Base-by-base conservation (phyloP, 2,113 vertebrate species). In the Martes martes region DNA sequence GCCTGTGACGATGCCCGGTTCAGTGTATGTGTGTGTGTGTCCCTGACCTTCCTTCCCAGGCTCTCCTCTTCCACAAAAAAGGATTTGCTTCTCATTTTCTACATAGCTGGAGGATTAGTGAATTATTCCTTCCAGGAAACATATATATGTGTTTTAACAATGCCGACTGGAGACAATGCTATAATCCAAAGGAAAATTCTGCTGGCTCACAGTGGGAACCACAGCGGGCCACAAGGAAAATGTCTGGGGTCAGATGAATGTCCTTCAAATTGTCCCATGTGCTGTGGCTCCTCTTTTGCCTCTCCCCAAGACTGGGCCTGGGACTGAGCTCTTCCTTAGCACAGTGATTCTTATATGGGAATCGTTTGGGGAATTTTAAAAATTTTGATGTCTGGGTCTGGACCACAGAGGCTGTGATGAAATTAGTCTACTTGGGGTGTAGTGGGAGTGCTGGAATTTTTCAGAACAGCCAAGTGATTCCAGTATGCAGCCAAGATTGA, bases 121-220 rank as follows among this genome's bases (percentile, higher is more conserved):
- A 21, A 79, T 57, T 11, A 39, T 2, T 33, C 26, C 63, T 74
- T 79, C 36, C 14, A 36, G 61, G 31, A 47, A 5, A 33, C 57
- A 52, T 28, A 42, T 4, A 16, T 21, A 33, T 4, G 16, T 67
- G 59, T 81, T 92, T 94, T 63, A 55, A 67, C 2, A 45, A 16
- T 24, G 36, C 8, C 39, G 89, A 85, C 57, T 81, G 33, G 42
- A 91, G 59, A 94, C 15, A 65, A 33, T 39, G 45, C 23, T 65
- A 21, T 69, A 85, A 82, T 87, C 95, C 39, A 74, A 42, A 85
- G 63, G 45, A 59, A 6, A 69, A 63, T 87, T 90, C 23, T 91
- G 11, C 24, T 63, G 39, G 26, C 28, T 94, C 2, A 1, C 7
- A 10, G 28, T 39, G 52, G 39, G 13, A 59, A 57, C 13, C 24